Percentiles rank a stretch among this genome's conserved stretches.
Evolutionary conservation across 2,797 vertebrate species (phyloP).

Genomic region (Lepilemur septentrionalis): DNA sequence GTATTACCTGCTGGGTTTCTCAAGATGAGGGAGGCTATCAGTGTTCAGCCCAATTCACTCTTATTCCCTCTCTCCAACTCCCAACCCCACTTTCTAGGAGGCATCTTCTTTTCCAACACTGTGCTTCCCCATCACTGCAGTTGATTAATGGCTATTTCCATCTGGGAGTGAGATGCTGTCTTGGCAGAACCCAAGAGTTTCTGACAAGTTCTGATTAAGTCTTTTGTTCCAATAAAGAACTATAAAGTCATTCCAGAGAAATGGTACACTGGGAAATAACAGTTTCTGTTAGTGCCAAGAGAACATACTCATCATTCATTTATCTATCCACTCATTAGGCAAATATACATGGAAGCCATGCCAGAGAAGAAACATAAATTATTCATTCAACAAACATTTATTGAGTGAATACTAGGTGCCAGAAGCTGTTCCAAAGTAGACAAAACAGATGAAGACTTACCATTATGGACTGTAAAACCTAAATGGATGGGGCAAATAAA

Average conservation of each 20-base stretch:
- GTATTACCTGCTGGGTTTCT: background rate
- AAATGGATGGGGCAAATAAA: background rate
- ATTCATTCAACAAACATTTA: constrained; percentile 48
- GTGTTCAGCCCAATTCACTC: background rate
- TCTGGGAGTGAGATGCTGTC: background rate
- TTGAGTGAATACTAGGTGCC: background rate
- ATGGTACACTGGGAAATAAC: constrained; percentile 16
- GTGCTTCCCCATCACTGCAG: background rate
- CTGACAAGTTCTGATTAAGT: constrained; percentile 48
- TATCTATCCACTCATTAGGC: constrained; percentile 34
- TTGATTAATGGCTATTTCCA: background rate
- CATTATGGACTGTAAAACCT: background rate
- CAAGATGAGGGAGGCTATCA: background rate
- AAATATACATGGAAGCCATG: constrained; percentile 48
- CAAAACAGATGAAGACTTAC: constrained; percentile 3
- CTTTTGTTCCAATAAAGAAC: constrained; percentile 45
- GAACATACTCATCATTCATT: constrained; percentile 41
- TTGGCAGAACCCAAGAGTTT: constrained; percentile 39
- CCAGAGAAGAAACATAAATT: constrained; percentile 56
- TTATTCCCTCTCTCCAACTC: background rate
- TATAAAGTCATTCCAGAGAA: constrained; percentile 20
- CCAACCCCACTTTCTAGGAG: background rate
- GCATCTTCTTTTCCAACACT: background rate
- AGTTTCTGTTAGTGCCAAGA: constrained; percentile 30
- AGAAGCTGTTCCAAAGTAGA: constrained; percentile 12